Evolutionary conservation across 2,888 invertebrate species (phyloP).

Genomic region (Hoplodrina blanda): DNA sequence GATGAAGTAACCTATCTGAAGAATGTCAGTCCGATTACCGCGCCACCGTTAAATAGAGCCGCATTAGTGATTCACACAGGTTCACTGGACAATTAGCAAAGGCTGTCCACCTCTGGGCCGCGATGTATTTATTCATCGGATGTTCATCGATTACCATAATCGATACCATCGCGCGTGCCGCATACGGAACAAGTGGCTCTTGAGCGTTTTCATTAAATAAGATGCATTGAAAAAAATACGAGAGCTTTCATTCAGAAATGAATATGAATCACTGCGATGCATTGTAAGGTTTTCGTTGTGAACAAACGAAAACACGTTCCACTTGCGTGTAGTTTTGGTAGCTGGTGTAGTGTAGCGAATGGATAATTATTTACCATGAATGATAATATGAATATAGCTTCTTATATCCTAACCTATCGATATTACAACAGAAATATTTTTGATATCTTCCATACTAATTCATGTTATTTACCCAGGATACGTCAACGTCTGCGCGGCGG

Average conservation of each 20-base stretch:
- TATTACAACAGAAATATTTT: neutral
- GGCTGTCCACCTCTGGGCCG: slow-evolving; percentile 89
- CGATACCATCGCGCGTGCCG: slow-evolving; percentile 87
- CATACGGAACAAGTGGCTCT: slow-evolving; percentile 84
- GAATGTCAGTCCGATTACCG: slow-evolving; percentile 73
- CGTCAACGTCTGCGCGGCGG: slow-evolving; percentile 88
- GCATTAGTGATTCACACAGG: slow-evolving; percentile 87
- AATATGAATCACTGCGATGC: slow-evolving; percentile 44
- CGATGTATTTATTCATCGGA: slow-evolving; percentile 90
- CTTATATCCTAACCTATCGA: no score
- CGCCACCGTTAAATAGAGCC: slow-evolving; percentile 81
- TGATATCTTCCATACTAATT: slow-evolving; percentile 20
- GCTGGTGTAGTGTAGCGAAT: neutral
- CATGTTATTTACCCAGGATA: slow-evolving; percentile 75
- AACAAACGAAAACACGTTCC: neutral
- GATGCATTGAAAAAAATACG: slow-evolving; percentile 74
- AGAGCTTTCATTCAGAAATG: slow-evolving; percentile 63
- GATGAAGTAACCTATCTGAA: slow-evolving; percentile 67
- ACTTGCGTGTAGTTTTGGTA: neutral
- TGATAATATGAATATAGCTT: neutral
- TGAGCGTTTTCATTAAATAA: slow-evolving; percentile 79
- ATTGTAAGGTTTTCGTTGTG: slow-evolving; percentile 20
- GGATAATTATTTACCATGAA: neutral
- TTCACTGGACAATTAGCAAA: slow-evolving; percentile 90
- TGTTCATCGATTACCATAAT: slow-evolving; percentile 90